Evolutionary conservation across 2,797 vertebrate species (phyloP).

Genomic region (Gallinago nigripennis): DNA sequence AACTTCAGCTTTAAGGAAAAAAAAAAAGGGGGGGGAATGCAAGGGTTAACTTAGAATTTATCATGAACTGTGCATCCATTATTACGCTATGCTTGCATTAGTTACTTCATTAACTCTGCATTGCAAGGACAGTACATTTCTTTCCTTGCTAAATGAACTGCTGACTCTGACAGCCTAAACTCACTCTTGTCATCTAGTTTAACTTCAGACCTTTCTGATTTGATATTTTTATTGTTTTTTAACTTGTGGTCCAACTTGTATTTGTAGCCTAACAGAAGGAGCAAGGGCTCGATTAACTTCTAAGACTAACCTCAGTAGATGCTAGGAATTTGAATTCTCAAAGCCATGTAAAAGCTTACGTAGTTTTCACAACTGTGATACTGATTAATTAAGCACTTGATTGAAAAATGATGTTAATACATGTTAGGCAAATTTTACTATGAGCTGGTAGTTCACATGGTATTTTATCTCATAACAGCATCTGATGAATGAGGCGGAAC

Average conservation of each 20-base stretch:
- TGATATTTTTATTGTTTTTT: background rate
- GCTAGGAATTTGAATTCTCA: background rate
- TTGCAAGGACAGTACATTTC: slow-evolving; percentile 7
- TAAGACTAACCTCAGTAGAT: background rate
- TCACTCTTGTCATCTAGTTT: background rate
- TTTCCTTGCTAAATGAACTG: background rate
- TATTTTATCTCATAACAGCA: slow-evolving; percentile 33
- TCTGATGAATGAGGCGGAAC: slow-evolving; percentile 36
- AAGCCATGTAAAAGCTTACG: background rate
- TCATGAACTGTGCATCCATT: background rate
- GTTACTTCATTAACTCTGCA: slow-evolving; percentile 37
- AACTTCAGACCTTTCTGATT: background rate
- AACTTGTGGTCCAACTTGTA: background rate
- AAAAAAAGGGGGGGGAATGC: fast-evolving
- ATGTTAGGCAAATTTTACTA: slow-evolving; percentile 13
- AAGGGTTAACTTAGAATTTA: background rate
- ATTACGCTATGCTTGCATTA: background rate
- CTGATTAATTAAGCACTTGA: slow-evolving; percentile 33
- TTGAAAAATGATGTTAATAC: slow-evolving; percentile 33
- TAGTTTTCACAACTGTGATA: background rate
- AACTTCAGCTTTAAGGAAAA: background rate
- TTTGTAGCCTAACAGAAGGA: background rate
- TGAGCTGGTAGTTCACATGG: slow-evolving; percentile 21
- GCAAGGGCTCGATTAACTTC: background rate
- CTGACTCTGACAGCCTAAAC: background rate